phyloP scores from a whole-genome alignment of 2,797 vertebrate species.

The Acridotheres tristis region DNA sequence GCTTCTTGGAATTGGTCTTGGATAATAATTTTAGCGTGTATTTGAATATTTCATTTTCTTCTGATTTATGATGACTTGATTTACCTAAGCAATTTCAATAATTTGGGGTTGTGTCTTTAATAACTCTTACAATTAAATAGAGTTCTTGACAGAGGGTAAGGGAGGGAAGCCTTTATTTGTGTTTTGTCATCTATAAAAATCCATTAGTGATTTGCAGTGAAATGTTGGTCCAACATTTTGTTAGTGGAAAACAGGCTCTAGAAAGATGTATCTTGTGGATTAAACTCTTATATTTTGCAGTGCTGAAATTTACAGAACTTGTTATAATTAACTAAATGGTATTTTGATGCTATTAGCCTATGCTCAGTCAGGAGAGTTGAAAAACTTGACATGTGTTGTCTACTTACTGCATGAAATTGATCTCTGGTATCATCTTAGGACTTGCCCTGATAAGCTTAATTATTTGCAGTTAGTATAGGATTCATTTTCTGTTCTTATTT shows the following conservation, averaged over 20 bases:
- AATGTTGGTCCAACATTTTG: background rate
- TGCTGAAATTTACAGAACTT: background rate
- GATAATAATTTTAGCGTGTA: background rate
- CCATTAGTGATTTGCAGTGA: background rate
- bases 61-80: background rate
- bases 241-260: background rate
- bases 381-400: background rate
- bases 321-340: background rate
- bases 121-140: background rate
- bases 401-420: background rate
- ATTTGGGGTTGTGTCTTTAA: background rate
- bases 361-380: background rate
- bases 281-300: background rate
- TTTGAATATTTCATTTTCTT: background rate
- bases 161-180: background rate
- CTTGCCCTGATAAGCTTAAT: background rate
- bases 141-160: background rate
- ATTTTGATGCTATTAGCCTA: background rate
- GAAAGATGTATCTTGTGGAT: background rate
- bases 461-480: background rate
- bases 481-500: background rate
- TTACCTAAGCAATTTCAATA: background rate
- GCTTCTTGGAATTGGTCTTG: background rate
- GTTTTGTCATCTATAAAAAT: background rate
- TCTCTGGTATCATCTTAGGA: background rate